Evolutionary conservation across 2,797 vertebrate species (phyloP), one percentile per base, ranked within the genome.

Genomic region (Gambusia yucatana): DNA sequence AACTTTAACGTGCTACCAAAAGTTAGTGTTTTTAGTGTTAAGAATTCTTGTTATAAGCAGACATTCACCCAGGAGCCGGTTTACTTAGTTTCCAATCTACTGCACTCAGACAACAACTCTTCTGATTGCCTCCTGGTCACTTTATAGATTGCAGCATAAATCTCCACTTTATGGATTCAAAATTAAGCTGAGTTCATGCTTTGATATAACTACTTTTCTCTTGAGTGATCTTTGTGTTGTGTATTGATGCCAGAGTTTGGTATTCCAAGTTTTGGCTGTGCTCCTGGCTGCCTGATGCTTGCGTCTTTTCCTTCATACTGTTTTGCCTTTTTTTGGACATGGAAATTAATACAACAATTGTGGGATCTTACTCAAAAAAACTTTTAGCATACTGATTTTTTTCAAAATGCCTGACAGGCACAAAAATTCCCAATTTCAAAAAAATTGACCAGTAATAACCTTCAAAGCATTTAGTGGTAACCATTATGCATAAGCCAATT

Each of bases 401-500:
- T 80, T 83, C 72, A 73, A 75, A 63, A 36, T 41, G 30, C 6
- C 63, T 44, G 28, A 78, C 9, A 7, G 46, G 52, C n/a, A 55
- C 75, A 75, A 44, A 57, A 75, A 46, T 65, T 30, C 36, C 73
- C 20, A 30, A 75, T 14, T 16, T 39, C 44, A 47, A 72, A 77
- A 81, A n/a, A 36, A 81, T 46, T 79, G 78, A 77, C 70, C 63
- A 69, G 22, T 39, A 75, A 81, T 81, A 85, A 82, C 39, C 33
- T 88, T 86, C 77, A 79, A 82, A 78, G 75, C 75, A 78, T 43
- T 86, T 30, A 79, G 65, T 63, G 70, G 71, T 85, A 79, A 87
- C 84, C 77, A 72, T 76, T 77, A 77, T 47, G 46, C 46, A 81
- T 84, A 47, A 70, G 75, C 28, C 75, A 89, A 85, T 89, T 81